Percentiles rank a stretch among this genome's conserved stretches.
phyloP scores from a whole-genome alignment of 2,888 invertebrate genomes.

The Anthophora plumipes region DNA sequence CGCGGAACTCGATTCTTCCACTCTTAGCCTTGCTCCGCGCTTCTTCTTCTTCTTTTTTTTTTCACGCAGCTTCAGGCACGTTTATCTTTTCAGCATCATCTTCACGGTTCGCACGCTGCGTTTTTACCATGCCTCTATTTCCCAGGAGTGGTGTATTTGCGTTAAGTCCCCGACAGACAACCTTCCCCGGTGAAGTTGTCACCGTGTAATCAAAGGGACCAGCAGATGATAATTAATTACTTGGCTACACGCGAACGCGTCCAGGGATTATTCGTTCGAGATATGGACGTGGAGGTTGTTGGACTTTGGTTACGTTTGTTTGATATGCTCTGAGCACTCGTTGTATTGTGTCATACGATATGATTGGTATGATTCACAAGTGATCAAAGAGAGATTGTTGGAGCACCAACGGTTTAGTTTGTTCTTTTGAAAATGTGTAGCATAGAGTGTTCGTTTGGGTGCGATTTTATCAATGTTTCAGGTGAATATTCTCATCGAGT shows the following conservation, averaged over 20 bases:
- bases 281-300: too few relatives aligned
- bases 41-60: slow-evolving; percentile 9
- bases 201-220: not conserved
- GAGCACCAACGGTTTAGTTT: too few relatives aligned
- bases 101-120: slow-evolving; percentile 13
- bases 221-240: not conserved
- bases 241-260: not conserved
- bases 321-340: too few relatives aligned
- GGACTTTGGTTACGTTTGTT: too few relatives aligned
- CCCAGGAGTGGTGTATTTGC: slow-evolving; percentile 32
- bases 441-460: too few relatives aligned
- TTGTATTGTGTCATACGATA: too few relatives aligned
- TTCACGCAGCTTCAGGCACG: slow-evolving; percentile 28
- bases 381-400: too few relatives aligned
- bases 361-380: too few relatives aligned
- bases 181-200: not conserved
- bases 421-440: too few relatives aligned
- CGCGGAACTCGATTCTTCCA: slow-evolving; percentile 47
- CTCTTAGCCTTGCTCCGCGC: slow-evolving; percentile 2
- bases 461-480: too few relatives aligned
- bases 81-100: slow-evolving; percentile 48
- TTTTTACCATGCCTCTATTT: slow-evolving; percentile 23
- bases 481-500: too few relatives aligned
- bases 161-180: slow-evolving; percentile 7
- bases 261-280: not conserved